Base-by-base conservation (phyloP, 2,888 invertebrate species). In the Doris montereyensis region DNA sequence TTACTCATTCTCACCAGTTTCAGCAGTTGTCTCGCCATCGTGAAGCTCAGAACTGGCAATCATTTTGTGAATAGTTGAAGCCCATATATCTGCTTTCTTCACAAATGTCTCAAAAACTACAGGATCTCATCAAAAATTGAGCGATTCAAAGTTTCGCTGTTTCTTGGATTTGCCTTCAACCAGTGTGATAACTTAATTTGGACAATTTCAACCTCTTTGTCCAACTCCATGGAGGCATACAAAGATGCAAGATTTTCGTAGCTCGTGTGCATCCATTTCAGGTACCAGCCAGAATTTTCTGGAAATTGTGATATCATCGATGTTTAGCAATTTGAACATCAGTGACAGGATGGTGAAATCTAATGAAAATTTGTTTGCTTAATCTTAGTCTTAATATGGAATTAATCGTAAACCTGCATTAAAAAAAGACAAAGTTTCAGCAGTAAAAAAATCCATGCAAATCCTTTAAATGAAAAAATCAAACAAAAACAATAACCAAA, bases 211-310 rank as follows among this genome's bases (percentile, higher is more conserved):
- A 83, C 86, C 30, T 85, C 84, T 21, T 85, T 83, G 26, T 65
- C 62, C n/a, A 81, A 32, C 1, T 71, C 79, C 21, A 71, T 21
- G 17, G 73, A 76, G 0, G 26, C 24, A 21, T 76, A 76, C 3
- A 76, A 52, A 2, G 60, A 71, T 2, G 72, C 34, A 17, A 88
- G 83, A 52, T 84, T 83, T 30, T 88, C 86, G 77, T 84, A 89
- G 67, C 87, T 85, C 5, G 84, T 82, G 81, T 87, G 87, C 13
- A 88, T 83, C 89, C 89, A 89, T 78, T 87, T 87, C 78, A 87
- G 77, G 79, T 88, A 87, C n/a, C 86, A 84, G 10, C 88, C 88
- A 24, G 84, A 80, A 0, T 85, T 82, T 30, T 87, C 89, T 89
- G 85, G 41, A 84, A 72, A 21, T 5, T 5, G 0, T n/a, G 21